Percentiles rank a stretch among this genome's conserved stretches.
Conservation (phyloP, 2,113 vertebrate species). For the Calonectris borealis region DNA sequence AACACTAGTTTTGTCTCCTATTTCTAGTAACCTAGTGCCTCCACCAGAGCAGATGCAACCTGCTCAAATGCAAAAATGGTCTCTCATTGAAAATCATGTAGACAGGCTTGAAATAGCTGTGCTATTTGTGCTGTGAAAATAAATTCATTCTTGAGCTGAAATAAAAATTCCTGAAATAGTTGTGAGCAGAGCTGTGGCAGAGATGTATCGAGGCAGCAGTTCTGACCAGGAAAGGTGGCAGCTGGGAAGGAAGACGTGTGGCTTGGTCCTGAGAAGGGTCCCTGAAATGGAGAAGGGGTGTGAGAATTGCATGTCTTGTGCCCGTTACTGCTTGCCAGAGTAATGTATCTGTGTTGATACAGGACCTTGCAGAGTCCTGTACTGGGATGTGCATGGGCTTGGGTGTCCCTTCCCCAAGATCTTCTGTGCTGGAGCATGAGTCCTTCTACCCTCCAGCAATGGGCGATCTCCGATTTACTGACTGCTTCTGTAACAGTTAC, state of each 20-base stretch:
- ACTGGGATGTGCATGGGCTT: rapidly evolving
- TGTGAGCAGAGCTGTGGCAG: not conserved
- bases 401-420: not conserved
- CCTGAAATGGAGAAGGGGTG: not conserved
- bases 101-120: not conserved
- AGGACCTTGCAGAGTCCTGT: not conserved
- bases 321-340: not conserved
- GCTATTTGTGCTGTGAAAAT: not conserved
- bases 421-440: not conserved
- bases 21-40: not conserved
- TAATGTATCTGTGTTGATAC: rapidly evolving
- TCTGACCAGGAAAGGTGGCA: not conserved
- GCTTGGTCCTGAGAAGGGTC: not conserved
- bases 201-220: not conserved
- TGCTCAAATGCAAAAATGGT: not conserved
- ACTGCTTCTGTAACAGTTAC: not conserved
- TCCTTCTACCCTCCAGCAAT: not conserved
- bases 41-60: not conserved
- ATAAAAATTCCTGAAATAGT: not conserved
- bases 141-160: not conserved
- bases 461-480: not conserved
- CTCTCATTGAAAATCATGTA: not conserved
- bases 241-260: not conserved
- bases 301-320: not conserved
- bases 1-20: not conserved